Percentiles rank a stretch among this genome's conserved stretches.
Conservation (phyloP, 1,140 invertebrate species). For the Sitophilus oryzae region DNA sequence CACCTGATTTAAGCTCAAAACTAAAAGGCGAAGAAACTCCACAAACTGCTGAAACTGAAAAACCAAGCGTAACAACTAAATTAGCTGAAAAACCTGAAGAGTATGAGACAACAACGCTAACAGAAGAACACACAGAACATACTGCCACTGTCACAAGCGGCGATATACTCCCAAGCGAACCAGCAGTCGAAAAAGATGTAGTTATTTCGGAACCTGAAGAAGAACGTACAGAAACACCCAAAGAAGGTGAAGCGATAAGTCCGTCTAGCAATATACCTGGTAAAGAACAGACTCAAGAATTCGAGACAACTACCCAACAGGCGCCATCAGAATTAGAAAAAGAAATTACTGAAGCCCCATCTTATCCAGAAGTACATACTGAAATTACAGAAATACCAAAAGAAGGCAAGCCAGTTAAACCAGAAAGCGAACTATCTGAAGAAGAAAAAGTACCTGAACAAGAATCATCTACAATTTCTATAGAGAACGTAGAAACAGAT, state of each 20-base stretch:
- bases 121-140: constrained; percentile 4
- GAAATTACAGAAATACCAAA: constrained; percentile 8
- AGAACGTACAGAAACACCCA: constrained; percentile 2
- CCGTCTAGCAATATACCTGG: neutral
- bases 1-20: too few species aligned
- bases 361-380: constrained; percentile 6
- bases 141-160: too few species aligned
- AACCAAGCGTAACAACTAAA: neutral
- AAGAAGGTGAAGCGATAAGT: constrained; percentile 12
- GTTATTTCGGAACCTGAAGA: constrained; percentile 7
- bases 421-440: constrained; percentile 11
- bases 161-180: too few species aligned
- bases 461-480: neutral
- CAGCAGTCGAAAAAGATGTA: constrained; percentile 13
- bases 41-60: too few species aligned
- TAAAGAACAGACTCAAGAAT: too few species aligned
- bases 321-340: constrained; percentile 1
- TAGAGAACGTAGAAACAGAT: neutral
- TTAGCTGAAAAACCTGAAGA: constrained; percentile 6
- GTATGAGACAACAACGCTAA: constrained; percentile 1
- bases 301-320: too few species aligned
- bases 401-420: constrained; percentile 17
- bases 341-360: constrained; percentile 4
- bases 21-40: neutral
- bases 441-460: neutral